Evolutionary conservation across 2,113 vertebrate genomes (phyloP).

Genomic region (Sapayoa aenigma): DNA sequence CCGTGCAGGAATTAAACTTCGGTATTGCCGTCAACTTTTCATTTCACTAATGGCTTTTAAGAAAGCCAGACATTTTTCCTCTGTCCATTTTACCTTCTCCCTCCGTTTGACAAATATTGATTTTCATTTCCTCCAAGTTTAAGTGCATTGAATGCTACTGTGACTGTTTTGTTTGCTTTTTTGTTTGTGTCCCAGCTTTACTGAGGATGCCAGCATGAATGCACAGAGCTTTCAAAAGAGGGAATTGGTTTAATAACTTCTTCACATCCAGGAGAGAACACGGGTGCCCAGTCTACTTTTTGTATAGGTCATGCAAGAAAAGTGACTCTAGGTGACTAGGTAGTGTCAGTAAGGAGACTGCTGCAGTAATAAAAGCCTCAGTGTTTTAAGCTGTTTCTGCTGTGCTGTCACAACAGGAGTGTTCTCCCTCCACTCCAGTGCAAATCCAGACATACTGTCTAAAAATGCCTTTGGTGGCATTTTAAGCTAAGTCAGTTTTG

Average conservation of each 20-base stretch:
- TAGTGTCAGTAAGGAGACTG: background rate
- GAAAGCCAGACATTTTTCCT: background rate
- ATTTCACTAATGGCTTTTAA: slow-evolving; percentile 57
- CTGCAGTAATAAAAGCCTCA: background rate
- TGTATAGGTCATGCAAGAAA: slow-evolving; percentile 12
- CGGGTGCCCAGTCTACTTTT: background rate
- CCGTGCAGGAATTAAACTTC: background rate
- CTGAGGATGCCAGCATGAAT: slow-evolving; percentile 56
- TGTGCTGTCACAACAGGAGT: background rate
- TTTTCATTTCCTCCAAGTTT: slow-evolving; percentile 63
- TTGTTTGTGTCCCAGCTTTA: slow-evolving; percentile 41
- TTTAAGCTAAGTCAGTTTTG: background rate
- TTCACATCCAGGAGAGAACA: slow-evolving; percentile 3
- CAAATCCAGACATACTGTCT: background rate
- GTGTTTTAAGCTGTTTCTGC: background rate
- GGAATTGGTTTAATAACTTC: slow-evolving; percentile 48
- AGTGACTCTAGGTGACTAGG: background rate
- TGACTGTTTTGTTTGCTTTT: slow-evolving; percentile 41
- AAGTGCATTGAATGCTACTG: slow-evolving; percentile 52
- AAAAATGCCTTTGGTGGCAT: background rate
- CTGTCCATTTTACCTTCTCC: slow-evolving; percentile 54
- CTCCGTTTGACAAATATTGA: slow-evolving; percentile 64
- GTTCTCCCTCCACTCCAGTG: background rate
- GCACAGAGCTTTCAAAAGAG: slow-evolving; percentile 20
- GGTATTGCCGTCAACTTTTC: background rate